Percentiles rank a stretch among this genome's conserved stretches.
These are phyloP conservation scores for Allobates femoralis DNA, from an alignment of 2,797 vertebrate species.

Conservation along the genomic window DNA sequence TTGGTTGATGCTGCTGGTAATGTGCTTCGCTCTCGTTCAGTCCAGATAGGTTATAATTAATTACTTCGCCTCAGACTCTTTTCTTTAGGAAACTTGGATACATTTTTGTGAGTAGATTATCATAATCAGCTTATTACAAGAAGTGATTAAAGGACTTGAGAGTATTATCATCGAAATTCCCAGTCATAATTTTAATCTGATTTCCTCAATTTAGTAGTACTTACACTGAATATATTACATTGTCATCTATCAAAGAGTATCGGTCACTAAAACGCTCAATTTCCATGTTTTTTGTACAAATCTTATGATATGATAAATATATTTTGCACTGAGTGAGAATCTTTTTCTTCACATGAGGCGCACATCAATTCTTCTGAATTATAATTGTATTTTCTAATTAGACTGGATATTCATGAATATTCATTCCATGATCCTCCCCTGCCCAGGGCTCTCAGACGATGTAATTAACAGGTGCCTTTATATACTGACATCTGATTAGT, in stretches of 20 bases:
- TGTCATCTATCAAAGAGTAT: background rate
- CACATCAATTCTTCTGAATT: background rate
- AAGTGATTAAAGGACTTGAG: constrained; percentile 31
- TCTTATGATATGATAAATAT: background rate
- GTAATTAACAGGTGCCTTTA: background rate
- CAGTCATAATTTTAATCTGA: constrained; percentile 17
- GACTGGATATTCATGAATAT: background rate
- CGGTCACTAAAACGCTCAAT: background rate
- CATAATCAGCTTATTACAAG: constrained; percentile 47
- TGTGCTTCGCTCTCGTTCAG: background rate
- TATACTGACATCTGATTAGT: background rate
- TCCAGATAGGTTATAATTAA: constrained; percentile 7
- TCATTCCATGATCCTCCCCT: background rate
- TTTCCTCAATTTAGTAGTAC: constrained; percentile 9
- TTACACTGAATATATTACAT: background rate
- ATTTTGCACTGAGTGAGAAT: background rate
- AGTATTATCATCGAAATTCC: constrained; percentile 8
- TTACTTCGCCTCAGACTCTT: constrained; percentile 10
- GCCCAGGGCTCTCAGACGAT: background rate
- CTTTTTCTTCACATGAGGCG: background rate
- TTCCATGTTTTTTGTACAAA: background rate
- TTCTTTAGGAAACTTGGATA: constrained; percentile 18
- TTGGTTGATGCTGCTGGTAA: background rate
- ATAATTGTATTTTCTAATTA: background rate
- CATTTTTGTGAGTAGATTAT: constrained; percentile 47